Conservation (phyloP, 2,888 invertebrate species). For the Malthinus seriepunctatus region DNA sequence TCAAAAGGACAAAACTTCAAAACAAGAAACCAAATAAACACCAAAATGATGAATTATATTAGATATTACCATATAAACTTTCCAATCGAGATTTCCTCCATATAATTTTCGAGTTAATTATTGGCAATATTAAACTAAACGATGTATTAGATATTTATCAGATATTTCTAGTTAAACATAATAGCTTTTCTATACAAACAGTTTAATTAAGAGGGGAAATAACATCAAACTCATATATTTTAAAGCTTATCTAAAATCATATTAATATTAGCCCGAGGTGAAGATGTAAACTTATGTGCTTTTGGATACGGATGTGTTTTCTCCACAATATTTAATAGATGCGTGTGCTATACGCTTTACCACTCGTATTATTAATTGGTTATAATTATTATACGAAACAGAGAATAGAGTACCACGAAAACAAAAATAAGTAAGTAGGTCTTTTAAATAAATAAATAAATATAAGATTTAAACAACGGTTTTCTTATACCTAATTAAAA, state of each 20-base stretch:
- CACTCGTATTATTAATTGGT: no score
- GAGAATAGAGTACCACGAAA: no score
- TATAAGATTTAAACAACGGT: no score
- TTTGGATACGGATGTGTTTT: not conserved
- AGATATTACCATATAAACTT: no score
- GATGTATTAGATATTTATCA: constrained; percentile 6
- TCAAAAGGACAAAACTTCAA: no score
- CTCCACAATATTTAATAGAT: not conserved
- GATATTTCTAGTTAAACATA: constrained; percentile 8
- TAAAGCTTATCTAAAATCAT: constrained; percentile 6
- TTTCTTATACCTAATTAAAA: no score
- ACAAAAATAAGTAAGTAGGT: no score
- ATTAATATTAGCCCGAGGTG: not conserved
- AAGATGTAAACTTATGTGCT: not conserved
- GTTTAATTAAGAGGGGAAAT: constrained; percentile 14
- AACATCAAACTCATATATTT: constrained; percentile 12
- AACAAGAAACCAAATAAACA: no score
- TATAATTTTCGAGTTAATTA: not conserved
- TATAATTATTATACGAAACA: no score
- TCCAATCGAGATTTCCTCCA: not conserved
- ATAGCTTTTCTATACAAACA: constrained; percentile 13
- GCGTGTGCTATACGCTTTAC: not conserved
- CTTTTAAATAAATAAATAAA: no score
- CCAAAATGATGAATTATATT: no score
- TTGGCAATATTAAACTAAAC: not conserved